Evolutionary conservation across 2,888 invertebrate species (phyloP), one percentile per base, ranked within the genome.

Genomic region (Arrhopalites spinosus): DNA sequence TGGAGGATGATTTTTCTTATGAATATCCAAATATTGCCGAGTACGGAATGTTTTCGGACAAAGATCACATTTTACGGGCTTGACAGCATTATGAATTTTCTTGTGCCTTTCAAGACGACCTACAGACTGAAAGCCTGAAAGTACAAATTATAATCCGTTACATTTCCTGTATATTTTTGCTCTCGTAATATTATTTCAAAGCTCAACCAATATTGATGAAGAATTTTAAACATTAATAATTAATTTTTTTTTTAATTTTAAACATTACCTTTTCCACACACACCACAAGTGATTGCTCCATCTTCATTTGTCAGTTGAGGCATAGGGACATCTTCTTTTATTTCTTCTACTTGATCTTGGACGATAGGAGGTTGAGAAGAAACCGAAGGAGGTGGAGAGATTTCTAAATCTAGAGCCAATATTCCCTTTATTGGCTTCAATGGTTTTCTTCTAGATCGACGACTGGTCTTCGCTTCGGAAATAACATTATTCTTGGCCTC

Each of bases 381-480:
- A 36, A 36, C 11, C 11, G 36, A 11, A 7, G 36, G 36, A 7
- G 36, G 36, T 36, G 36, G 36, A 30, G 36, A 7, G 13, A 11
- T 11, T 43, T 7, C 5, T 45, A 43, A 30, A 25, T 17, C 25
- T n/a, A 47, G 47, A 7, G 61, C 20, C 20, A 29, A 61, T 17
- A 71, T 71, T 17, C 72, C 72, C 45, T 72, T 72, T 2, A 47
- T 72, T 8, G 72, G 72, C n/a, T 45, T 36, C 23, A 72, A 72
- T n/a, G 72, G 72, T 30, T 72, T 72, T 47, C 72, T 72, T 50
- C 63, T 72, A 1, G 72, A 72, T 50, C n/a, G 61, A 3, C 72
- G 59, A 43, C 43, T 36, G 36, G 3, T 36, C 11, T 3, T 36
- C 11, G 36, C 36, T 36, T 7, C 5, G 3, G 36, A 36, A 3